Percentiles rank a stretch among this genome's conserved stretches.
Evolutionary conservation across 2,888 invertebrate genomes (phyloP).

Genomic region (Furcula furcula): DNA sequence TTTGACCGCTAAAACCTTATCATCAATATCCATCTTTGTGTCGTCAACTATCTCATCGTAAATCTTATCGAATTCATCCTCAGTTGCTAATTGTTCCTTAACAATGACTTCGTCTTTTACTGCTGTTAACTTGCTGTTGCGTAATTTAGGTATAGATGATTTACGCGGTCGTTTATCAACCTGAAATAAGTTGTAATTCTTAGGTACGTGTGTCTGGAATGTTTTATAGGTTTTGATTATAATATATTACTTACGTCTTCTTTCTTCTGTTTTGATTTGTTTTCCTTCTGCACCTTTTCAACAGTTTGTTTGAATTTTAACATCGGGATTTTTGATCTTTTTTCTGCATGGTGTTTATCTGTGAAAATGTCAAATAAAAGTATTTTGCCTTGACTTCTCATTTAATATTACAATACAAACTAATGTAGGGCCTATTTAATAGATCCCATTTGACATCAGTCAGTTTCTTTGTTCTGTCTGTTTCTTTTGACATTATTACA

Average conservation of each 20-base stretch:
- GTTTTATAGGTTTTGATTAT: background rate
- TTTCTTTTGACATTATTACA: too few relatives aligned
- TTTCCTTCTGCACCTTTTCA: slow-evolving; percentile 41
- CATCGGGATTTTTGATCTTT: slow-evolving; percentile 55
- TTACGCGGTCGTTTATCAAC: slow-evolving; percentile 22
- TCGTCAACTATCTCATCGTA: slow-evolving; percentile 56
- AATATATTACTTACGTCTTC: slow-evolving; percentile 16
- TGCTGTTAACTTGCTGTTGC: slow-evolving; percentile 17
- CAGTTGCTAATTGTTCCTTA: slow-evolving; percentile 25
- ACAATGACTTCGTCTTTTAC: slow-evolving; percentile 15
- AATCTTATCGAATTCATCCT: slow-evolving; percentile 68
- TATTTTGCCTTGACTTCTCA: too few relatives aligned
- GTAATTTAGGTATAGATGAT: slow-evolving; percentile 36
- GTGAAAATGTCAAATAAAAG: too few relatives aligned
- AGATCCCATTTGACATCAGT: too few relatives aligned
- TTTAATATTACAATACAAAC: too few relatives aligned
- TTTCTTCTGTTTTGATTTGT: slow-evolving; percentile 22
- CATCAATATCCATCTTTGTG: slow-evolving; percentile 26
- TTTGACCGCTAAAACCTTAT: slow-evolving; percentile 37
- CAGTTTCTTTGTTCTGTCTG: too few relatives aligned
- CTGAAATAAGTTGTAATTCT: slow-evolving; percentile 17
- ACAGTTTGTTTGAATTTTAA: slow-evolving; percentile 48
- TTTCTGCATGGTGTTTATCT: slow-evolving; percentile 38
- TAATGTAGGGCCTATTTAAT: too few relatives aligned
- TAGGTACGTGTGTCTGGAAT: background rate